phyloP scores from a whole-genome alignment of 2,888 invertebrate species.

The Cantharis flavilabris region DNA sequence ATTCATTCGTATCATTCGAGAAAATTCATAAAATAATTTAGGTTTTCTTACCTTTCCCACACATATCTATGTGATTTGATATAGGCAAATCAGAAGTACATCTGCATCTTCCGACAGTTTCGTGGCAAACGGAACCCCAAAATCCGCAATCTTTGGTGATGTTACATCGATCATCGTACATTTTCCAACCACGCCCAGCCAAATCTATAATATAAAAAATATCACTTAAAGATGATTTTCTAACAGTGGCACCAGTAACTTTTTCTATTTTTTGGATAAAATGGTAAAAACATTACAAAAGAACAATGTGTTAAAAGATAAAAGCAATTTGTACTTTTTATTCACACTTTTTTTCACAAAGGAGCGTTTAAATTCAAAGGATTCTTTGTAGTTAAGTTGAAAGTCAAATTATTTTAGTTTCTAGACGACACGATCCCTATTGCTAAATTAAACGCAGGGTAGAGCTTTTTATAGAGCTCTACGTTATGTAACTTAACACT shows the following conservation, averaged over 20 bases:
- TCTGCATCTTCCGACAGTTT: slow-evolving; percentile 69
- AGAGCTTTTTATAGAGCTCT: background rate
- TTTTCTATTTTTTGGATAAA: background rate
- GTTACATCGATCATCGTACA: slow-evolving; percentile 78
- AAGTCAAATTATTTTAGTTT: background rate
- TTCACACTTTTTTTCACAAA: background rate
- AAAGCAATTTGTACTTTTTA: background rate
- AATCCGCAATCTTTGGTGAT: slow-evolving; percentile 75
- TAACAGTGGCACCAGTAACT: background rate
- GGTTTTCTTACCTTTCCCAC: slow-evolving; percentile 70
- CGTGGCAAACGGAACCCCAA: slow-evolving; percentile 73
- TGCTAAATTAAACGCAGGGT: background rate
- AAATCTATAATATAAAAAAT: slow-evolving; percentile 55
- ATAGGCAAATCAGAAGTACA: slow-evolving; percentile 74
- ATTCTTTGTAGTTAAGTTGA: background rate
- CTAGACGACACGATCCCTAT: background rate
- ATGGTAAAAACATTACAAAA: background rate
- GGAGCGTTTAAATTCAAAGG: background rate
- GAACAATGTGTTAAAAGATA: background rate
- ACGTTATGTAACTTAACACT: background rate
- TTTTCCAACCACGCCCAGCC: slow-evolving; percentile 64
- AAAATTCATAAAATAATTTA: too few species aligned
- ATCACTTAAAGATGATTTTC: background rate
- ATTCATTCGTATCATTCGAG: too few species aligned
- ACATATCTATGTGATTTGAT: slow-evolving; percentile 84